These are phyloP conservation scores for Arctocebus calabarensis DNA, from an alignment of 2,797 vertebrate genomes.

Conservation along the genomic window DNA sequence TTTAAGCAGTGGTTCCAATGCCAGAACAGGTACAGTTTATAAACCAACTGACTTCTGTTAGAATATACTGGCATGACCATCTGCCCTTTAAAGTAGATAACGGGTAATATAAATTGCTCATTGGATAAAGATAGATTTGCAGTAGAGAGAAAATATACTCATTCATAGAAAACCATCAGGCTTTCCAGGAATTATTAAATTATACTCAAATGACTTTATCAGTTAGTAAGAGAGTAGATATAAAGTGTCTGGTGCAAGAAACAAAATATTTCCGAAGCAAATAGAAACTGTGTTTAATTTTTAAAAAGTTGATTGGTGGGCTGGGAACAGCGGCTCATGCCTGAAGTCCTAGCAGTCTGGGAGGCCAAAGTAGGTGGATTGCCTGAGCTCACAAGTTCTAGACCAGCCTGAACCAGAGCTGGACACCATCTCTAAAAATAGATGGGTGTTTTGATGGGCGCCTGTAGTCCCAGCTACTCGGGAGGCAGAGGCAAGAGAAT, in stretches of 20 bases:
- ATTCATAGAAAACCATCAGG: constrained; percentile 7
- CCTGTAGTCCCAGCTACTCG: no score
- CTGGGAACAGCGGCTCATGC: neutral
- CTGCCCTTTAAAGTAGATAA: constrained; percentile 17
- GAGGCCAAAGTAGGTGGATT: neutral
- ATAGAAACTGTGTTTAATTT: constrained; percentile 36
- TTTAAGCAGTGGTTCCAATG: neutral
- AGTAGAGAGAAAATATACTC: neutral
- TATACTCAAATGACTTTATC: neutral
- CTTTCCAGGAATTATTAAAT: constrained; percentile 4
- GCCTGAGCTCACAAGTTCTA: neutral
- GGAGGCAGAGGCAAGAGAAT: no score
- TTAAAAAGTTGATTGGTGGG: neutral
- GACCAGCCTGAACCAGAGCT: no score
- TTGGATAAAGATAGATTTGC: neutral
- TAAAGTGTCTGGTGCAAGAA: neutral
- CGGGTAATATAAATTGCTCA: constrained; percentile 12
- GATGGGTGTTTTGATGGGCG: no score
- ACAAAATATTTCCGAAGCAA: neutral
- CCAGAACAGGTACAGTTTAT: neutral
- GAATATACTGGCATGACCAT: neutral
- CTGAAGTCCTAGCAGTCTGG: neutral
- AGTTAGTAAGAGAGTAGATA: neutral
- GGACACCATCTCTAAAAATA: neutral
- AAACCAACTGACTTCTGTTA: constrained; percentile 43